Conservation (phyloP, 2,888 invertebrate genomes). For the Periphyllus acericola region DNA sequence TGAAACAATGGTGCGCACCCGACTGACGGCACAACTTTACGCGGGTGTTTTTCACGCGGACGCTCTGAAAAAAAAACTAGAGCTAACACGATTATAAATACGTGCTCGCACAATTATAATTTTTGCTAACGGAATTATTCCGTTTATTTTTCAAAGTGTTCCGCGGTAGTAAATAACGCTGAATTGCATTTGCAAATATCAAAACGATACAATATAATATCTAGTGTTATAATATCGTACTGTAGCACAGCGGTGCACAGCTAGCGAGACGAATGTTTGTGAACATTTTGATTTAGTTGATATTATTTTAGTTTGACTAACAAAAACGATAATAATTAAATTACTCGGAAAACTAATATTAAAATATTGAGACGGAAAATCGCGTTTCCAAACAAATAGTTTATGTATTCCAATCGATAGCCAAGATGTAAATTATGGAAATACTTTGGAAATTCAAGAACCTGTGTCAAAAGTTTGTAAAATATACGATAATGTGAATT, state of each 20-base stretch:
- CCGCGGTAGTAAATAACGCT: conserved; percentile 6
- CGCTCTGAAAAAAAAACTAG: background rate
- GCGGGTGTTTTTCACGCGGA: background rate
- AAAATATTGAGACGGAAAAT: conserved; percentile 7
- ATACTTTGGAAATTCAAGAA: conserved; percentile 38
- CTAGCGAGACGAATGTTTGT: background rate
- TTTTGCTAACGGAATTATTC: background rate
- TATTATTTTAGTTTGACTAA: background rate
- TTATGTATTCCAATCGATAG: conserved; percentile 2
- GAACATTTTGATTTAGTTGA: background rate
- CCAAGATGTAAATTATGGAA: conserved; percentile 31
- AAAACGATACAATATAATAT: background rate
- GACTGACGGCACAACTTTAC: too few relatives aligned
- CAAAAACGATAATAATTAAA: conserved; percentile 7
- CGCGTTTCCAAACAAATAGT: conserved; percentile 14
- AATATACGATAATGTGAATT: conserved; percentile 8
- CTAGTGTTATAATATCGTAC: background rate
- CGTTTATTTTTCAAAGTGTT: background rate
- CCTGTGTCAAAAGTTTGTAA: conserved; percentile 40
- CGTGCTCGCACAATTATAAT: background rate
- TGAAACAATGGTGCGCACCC: too few relatives aligned
- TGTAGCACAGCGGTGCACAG: background rate
- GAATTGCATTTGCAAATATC: background rate
- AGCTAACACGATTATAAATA: background rate
- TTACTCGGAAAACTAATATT: conserved; percentile 18